A percentile compares a stretch with the other conserved stretches of the same genome.
phyloP scores from a whole-genome alignment of 2,888 invertebrate species.

The Protophormia terraenovae region DNA sequence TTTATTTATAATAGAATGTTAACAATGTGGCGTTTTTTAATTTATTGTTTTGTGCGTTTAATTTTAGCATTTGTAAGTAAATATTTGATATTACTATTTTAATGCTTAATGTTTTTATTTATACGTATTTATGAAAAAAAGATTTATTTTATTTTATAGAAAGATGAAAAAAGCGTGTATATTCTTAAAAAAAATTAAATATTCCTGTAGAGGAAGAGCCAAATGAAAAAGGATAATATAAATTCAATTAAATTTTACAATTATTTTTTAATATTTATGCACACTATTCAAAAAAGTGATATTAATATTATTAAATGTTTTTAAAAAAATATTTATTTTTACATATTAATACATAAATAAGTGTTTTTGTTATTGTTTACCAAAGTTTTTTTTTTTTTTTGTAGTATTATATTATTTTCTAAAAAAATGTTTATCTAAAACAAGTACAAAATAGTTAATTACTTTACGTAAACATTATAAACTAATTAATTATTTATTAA shows the following conservation, averaged over 20 bases:
- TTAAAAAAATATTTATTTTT: slow-evolving; percentile 30
- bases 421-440: slow-evolving; percentile 66
- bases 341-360: neutral
- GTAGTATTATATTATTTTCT: slow-evolving; percentile 3
- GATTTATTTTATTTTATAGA: neutral
- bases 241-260: slow-evolving; percentile 15
- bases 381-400: slow-evolving; percentile 14
- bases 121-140: too few relatives aligned
- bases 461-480: slow-evolving; percentile 50
- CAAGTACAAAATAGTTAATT: slow-evolving; percentile 66
- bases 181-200: too few relatives aligned
- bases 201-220: neutral
- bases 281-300: neutral
- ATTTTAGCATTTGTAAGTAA: slow-evolving; percentile 22
- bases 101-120: slow-evolving; percentile 10
- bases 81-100: neutral
- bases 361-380: neutral
- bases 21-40: slow-evolving; percentile 15
- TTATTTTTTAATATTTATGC: neutral
- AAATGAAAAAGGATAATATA: neutral
- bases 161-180: too few relatives aligned
- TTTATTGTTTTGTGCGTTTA: slow-evolving; percentile 38
- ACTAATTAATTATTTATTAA: slow-evolving; percentile 34
- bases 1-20: neutral
- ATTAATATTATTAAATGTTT: slow-evolving; percentile 13